Base-by-base conservation (phyloP, 1,140 invertebrate genomes). In the Scylla paramamosain region DNA sequence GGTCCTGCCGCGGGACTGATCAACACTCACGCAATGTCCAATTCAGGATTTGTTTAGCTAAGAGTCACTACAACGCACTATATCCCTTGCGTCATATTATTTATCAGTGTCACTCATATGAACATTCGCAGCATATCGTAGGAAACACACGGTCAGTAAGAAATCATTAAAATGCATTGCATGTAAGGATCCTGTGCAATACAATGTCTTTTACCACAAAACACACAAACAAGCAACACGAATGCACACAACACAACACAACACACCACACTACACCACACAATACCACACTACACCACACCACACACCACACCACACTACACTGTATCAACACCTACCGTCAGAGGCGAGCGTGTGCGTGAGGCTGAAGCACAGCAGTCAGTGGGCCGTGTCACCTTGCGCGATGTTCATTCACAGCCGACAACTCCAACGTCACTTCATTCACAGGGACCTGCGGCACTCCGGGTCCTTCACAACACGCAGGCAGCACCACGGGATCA, bases 361-460 rank as follows among this genome's bases (percentile, higher is more conserved):
- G 67, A 77, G 67, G 52, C 25, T 77, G 67, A 20, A 77, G 67
- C 67, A 77, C 67, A n/a, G 67, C 52, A 77, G 67, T 59, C 67
- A 77, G 67, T n/a, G 25, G 67, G 67, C 67, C 67, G 67, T 77
- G 67, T 77, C 67, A n/a, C n/a, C 67, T 25, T 77, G 67, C 46
- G 20, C 90, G 20, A 32, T 91, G 52, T 91, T 91, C 90, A 91
- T 91, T 91, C 90, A 91, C 89, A 91, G 90, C 28, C 67, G 25
- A 25, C 67, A 77, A 12, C 67, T 20, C 67, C 52, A 91, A 91
- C 52, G 48, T 77, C 52, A 91, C 90, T 91, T 91, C 90, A 67
- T 77, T 91, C 90, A 91, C 52, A 91, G 52, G 52, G 29, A 91
- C 14, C 52, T 48, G 52, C 77, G 59, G 59, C 90, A 77, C 90